A percentile compares a stretch with the other conserved stretches of the same genome.
Conservation (phyloP, 2,888 invertebrate genomes). For the Tiliacea aurago region DNA sequence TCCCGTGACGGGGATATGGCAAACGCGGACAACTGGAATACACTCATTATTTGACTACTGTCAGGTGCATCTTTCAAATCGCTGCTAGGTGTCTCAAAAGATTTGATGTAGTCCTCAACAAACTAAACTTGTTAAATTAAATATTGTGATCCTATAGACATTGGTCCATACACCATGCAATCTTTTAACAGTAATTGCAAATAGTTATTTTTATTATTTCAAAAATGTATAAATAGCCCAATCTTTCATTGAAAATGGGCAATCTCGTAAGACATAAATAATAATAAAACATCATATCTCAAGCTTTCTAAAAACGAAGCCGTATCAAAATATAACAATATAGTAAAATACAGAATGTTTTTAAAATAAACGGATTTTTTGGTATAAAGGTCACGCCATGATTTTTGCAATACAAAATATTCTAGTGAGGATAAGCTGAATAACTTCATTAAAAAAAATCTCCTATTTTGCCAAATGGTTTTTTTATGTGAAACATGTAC, state of each 20-base stretch:
- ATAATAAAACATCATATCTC: constrained; percentile 19
- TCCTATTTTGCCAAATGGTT: neutral
- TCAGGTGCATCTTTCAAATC: neutral
- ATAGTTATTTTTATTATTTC: neutral
- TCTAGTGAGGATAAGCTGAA: neutral
- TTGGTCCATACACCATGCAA: neutral
- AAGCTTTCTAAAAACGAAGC: constrained; percentile 20
- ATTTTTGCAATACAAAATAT: neutral
- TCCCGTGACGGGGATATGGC: no score
- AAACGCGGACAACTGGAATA: no score
- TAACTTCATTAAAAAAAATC: neutral
- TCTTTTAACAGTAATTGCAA: neutral
- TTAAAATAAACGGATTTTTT: neutral
- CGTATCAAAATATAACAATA: constrained; percentile 36
- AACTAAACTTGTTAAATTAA: neutral
- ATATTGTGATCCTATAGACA: constrained; percentile 6
- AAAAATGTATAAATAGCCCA: neutral
- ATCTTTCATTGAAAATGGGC: neutral
- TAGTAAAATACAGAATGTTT: constrained; percentile 11
- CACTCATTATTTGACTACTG: no score
- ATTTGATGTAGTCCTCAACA: neutral
- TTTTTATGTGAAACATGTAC: neutral
- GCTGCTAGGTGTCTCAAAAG: neutral
- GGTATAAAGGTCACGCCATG: neutral
- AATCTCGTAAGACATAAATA: constrained; percentile 1